Percentiles rank a stretch among this genome's conserved stretches.
phyloP scores from a whole-genome alignment of 2,113 vertebrate genomes.

The Phaethon lepturus region DNA sequence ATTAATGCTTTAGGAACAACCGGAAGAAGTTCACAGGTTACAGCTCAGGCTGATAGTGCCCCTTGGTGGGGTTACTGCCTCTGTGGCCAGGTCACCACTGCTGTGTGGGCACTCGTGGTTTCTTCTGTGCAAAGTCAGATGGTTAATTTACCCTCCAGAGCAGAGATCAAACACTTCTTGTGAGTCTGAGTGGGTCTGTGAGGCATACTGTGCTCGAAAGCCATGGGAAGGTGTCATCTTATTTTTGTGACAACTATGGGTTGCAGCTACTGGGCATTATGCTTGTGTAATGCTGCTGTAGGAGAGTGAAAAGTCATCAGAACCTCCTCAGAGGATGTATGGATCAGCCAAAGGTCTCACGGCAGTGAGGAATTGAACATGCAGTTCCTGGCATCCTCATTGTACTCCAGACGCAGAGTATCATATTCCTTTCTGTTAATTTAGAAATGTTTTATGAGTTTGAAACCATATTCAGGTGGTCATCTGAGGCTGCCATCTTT shows the following conservation, averaged over 20 bases:
- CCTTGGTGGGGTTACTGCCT: background rate
- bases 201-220: background rate
- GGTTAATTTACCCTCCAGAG: background rate
- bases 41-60: background rate
- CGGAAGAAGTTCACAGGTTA: background rate
- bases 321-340: background rate
- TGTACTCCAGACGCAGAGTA: fast-evolving
- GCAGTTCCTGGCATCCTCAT: background rate
- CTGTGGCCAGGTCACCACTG: background rate
- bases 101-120: fast-evolving
- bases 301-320: background rate
- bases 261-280: background rate
- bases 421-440: background rate
- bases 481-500: background rate
- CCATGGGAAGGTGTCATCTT: background rate
- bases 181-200: background rate
- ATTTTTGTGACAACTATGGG: background rate
- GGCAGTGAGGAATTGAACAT: background rate
- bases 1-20: background rate
- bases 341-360: background rate
- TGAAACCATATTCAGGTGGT: background rate
- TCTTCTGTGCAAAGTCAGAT: background rate
- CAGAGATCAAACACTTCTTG: background rate
- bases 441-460: background rate
- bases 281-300: background rate